Percentiles rank a stretch among this genome's conserved stretches.
These are phyloP conservation scores for Pempheris klunzingeri DNA, from an alignment of 2,797 vertebrate genomes.

Conservation along the genomic window DNA sequence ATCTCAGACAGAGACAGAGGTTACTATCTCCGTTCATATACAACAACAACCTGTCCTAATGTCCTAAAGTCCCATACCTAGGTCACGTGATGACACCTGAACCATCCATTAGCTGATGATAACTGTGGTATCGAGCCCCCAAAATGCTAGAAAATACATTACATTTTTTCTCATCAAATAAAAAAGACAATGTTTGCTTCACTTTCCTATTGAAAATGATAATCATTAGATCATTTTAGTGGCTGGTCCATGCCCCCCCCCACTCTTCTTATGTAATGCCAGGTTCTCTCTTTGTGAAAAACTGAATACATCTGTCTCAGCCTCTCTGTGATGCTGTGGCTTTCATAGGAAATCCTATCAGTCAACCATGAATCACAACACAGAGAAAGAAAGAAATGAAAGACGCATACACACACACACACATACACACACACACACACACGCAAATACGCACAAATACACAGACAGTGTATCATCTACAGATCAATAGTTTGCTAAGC, in stretches of 20 bases:
- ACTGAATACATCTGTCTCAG: conserved; percentile 7
- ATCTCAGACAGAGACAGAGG: too few species aligned
- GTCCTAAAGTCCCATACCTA: too few species aligned
- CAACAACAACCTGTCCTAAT: too few species aligned
- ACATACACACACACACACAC: conserved; percentile 5
- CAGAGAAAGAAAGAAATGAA: not conserved
- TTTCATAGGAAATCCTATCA: conserved; percentile 1
- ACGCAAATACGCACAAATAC: conserved; percentile 24
- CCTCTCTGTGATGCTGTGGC: conserved; percentile 5
- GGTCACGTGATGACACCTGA: too few species aligned
- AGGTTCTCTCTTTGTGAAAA: not conserved
- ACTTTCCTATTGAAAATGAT: conserved; percentile 1
- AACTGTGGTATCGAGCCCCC: too few species aligned
- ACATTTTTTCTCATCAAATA: not conserved
- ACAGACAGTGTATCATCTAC: conserved; percentile 32
- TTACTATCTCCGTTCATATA: too few species aligned
- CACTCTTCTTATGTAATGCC: not conserved
- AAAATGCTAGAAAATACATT: too few species aligned
- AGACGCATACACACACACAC: conserved; percentile 18
- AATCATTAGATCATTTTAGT: not conserved
- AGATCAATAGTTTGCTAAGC: conserved; percentile 48
- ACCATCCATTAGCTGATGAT: too few species aligned
- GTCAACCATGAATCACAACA: conserved; percentile 10
- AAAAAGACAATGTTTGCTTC: not conserved
- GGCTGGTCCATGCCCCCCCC: conserved; percentile 11